Conservation (phyloP, 64 coral and sea anemone species). For the Porites lutea region DNA sequence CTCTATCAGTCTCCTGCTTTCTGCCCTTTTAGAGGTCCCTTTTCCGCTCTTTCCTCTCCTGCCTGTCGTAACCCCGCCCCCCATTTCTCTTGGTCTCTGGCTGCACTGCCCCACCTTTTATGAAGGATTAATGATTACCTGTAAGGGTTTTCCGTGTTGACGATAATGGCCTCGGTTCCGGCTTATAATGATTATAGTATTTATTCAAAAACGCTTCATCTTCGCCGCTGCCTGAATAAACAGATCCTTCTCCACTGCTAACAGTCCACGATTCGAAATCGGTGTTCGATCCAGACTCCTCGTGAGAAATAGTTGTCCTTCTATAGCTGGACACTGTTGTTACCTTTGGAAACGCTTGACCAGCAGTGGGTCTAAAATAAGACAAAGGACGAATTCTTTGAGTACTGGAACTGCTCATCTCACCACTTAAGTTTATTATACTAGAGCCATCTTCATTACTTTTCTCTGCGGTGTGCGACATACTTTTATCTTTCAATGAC, state of each 20-base stretch:
- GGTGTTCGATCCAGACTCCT: neutral
- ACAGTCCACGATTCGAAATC: neutral
- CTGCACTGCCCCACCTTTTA: too few species aligned
- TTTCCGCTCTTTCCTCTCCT: too few species aligned
- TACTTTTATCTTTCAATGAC: neutral
- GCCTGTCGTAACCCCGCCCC: too few species aligned
- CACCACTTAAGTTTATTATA: neutral
- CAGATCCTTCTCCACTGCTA: neutral
- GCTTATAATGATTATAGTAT: neutral
- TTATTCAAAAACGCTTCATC: too few species aligned
- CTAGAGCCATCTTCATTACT: neutral
- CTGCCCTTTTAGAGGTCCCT: too few species aligned
- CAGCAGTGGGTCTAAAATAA: neutral
- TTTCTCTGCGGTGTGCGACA: neutral
- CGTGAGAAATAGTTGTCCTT: neutral
- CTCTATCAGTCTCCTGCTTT: too few species aligned
- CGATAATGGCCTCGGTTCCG: neutral
- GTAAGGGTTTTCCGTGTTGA: neutral
- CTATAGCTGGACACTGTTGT: neutral
- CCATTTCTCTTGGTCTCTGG: too few species aligned
- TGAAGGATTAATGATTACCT: neutral
- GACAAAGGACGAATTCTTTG: neutral
- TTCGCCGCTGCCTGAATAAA: neutral
- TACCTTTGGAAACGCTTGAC: neutral
- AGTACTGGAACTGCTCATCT: neutral